Evolutionary conservation across 35 echinoderm and acorn worm species (phyloP), one percentile per base, ranked within the genome.

Genomic region (Apostichopus californicus): DNA sequence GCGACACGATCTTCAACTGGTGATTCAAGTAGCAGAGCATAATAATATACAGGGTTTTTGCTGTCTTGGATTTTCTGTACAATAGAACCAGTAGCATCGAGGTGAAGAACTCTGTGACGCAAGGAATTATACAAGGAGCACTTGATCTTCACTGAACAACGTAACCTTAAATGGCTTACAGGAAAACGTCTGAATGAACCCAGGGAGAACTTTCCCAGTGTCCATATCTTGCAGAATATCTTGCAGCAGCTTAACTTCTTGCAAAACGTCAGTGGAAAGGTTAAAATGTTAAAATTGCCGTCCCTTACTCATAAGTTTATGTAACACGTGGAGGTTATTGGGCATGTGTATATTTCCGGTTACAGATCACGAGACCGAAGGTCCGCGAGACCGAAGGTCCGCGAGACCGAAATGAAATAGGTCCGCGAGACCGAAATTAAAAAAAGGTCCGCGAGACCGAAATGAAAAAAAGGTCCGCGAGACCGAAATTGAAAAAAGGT

Each of bases 1-100:
- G 75, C 90, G 13, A 53, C 90, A 26, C 28, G 57, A 9, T 57
- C 78, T 53, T 92, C 21, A 3, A 57, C 5, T 8, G 77, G 90
- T 53, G 54, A 81, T 80, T 91, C 56, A 13, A 91, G 80, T n/a
- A 91, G 14, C 73, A 91, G 77, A 28, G 77, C 78, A 46, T 92
- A 64, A 24, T 81, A 63, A 20, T 55, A 92, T 10, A 92, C 59
- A 6, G 9, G 54, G 12, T 65, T 92, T 9, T 46, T 15, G 8
- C 83, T 25, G 8, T 18, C 55, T 5, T 77, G 56, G 8, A 92
- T 83, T 24, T 70, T 92, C 63, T 63, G 14, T 1, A 92, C 58
- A 14, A 92, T 59, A 10, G 57, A 25, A 25, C 24, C 24, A 25
- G 24, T 25, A 25, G 90, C 90, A 81, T 91, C 90, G 5, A 91